These are phyloP conservation scores for Steinernema khuongi DNA, from an alignment of 1,140 invertebrate genomes.

Conservation along the genomic window DNA sequence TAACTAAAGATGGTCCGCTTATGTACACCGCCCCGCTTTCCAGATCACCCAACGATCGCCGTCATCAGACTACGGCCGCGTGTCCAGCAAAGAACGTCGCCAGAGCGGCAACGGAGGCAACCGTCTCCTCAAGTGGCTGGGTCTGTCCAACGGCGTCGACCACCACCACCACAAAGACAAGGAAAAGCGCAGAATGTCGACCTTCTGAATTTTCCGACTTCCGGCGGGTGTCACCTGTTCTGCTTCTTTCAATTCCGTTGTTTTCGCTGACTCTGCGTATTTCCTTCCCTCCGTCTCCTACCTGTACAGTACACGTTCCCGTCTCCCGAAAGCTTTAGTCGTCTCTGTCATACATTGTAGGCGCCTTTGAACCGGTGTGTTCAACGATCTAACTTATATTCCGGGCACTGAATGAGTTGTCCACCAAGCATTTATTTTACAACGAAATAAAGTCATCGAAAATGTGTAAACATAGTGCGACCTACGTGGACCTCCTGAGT, in stretches of 20 bases:
- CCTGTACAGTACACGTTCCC: not conserved
- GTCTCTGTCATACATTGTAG: no score
- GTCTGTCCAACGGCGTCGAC: constrained; percentile 7
- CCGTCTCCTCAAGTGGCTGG: not conserved
- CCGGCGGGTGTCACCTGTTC: constrained; percentile 7
- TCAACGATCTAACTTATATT: no score
- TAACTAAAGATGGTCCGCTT: no score
- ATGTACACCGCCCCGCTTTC: no score
- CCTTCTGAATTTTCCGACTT: not conserved
- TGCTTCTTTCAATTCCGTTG: not conserved
- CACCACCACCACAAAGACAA: not conserved
- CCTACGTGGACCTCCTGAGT: no score
- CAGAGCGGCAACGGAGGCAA: not conserved
- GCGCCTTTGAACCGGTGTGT: no score
- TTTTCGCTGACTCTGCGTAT: not conserved
- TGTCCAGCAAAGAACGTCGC: not conserved
- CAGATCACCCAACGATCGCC: not conserved
- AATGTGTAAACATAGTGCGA: no score
- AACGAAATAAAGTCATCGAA: no score
- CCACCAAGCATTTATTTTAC: no score
- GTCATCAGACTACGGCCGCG: not conserved
- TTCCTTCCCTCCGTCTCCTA: not conserved
- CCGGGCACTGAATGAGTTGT: no score
- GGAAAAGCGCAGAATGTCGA: constrained; percentile 8
- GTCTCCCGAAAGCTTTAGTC: no score